These are phyloP conservation scores for Sphaerolaimus hirsutus DNA, from an alignment of 2,888 invertebrate species.

Conservation along the genomic window DNA sequence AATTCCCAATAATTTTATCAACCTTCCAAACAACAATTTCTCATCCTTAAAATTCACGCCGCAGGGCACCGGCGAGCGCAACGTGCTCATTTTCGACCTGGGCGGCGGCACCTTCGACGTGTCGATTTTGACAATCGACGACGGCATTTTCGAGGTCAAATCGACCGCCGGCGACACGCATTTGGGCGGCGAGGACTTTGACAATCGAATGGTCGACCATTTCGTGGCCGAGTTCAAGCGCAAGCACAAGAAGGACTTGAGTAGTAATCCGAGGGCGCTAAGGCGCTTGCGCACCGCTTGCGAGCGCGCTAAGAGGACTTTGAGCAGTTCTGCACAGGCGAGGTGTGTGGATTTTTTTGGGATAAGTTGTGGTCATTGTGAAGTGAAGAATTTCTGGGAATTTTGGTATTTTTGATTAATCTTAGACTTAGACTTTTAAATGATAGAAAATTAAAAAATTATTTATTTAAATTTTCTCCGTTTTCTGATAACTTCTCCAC, in stretches of 20 bases:
- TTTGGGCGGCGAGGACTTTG: constrained; percentile 69
- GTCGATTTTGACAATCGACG: constrained; percentile 78
- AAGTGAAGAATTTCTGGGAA: too few species aligned
- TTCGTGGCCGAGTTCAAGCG: constrained; percentile 52
- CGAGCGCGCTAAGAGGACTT: neutral
- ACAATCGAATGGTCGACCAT: constrained; percentile 39
- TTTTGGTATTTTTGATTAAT: too few species aligned
- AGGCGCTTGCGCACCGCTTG: neutral
- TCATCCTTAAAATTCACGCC: too few species aligned
- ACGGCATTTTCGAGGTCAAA: constrained; percentile 66
- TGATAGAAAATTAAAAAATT: too few species aligned
- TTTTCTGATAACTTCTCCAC: too few species aligned
- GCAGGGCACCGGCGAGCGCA: constrained; percentile 70
- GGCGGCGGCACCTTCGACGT: constrained; percentile 96
- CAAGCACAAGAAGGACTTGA: constrained; percentile 11
- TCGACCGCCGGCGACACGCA: constrained; percentile 5
- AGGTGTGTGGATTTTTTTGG: constrained; percentile 12
- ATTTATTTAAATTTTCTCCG: too few species aligned
- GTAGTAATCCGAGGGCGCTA: constrained; percentile 2
- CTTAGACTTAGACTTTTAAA: too few species aligned
- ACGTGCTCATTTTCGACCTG: constrained; percentile 81
- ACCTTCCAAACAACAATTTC: too few species aligned
- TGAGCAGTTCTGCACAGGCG: constrained; percentile 11
- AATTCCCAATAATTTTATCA: too few species aligned
- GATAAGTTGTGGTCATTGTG: too few species aligned